A percentile compares a stretch with the other conserved stretches of the same genome.
phyloP scores from a whole-genome alignment of 2,113 vertebrate species.

The Xenopus borealis region DNA sequence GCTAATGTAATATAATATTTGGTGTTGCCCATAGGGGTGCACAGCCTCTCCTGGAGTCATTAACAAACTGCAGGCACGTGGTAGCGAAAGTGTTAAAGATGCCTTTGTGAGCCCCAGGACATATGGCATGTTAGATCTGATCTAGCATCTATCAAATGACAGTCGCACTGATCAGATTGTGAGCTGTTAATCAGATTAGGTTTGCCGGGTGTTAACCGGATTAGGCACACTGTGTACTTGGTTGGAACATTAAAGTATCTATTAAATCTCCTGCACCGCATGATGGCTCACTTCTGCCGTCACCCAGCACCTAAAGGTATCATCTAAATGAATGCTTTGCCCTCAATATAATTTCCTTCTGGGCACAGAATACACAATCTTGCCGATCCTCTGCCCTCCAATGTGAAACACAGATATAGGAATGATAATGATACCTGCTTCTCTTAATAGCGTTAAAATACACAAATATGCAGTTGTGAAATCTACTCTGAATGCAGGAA shows the following conservation, averaged over 20 bases:
- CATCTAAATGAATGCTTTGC: slow-evolving; percentile 36
- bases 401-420: slow-evolving; percentile 19
- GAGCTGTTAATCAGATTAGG: slow-evolving; percentile 58
- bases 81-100: not conserved
- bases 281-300: slow-evolving; percentile 9
- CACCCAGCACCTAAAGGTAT: not conserved
- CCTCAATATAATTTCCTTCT: not conserved
- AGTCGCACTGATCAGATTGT: slow-evolving; percentile 52
- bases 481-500: too few species aligned
- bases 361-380: slow-evolving; percentile 6
- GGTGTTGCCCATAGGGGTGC: too few species aligned
- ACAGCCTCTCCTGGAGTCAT: too few species aligned
- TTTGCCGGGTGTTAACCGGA: slow-evolving; percentile 58
- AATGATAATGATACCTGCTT: slow-evolving; percentile 2
- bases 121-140: slow-evolving; percentile 30
- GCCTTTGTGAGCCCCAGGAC: not conserved
- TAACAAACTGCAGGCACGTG: not conserved
- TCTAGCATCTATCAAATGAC: slow-evolving; percentile 14
- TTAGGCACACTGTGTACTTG: slow-evolving; percentile 55
- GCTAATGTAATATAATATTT: too few species aligned
- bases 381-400: slow-evolving; percentile 1
- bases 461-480: too few species aligned
- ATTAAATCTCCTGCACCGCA: slow-evolving; percentile 22
- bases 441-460: too few species aligned
- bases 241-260: slow-evolving; percentile 26